Percentiles rank a stretch among this genome's conserved stretches.
phyloP scores from a whole-genome alignment of 2,888 invertebrate genomes.

The Congeria kusceri region DNA sequence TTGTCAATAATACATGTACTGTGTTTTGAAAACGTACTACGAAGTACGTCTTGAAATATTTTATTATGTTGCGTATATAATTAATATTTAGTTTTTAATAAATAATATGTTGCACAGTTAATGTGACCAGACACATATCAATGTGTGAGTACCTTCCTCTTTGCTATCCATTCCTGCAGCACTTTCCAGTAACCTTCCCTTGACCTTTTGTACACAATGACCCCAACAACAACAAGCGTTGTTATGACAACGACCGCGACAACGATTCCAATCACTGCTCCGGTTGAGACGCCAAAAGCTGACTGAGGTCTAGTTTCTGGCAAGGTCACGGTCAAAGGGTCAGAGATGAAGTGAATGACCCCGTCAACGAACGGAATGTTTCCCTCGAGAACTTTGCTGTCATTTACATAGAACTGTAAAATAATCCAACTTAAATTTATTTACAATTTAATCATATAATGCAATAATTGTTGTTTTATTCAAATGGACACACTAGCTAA shows the following conservation, averaged over 20 bases:
- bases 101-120: too few relatives aligned
- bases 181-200: conserved; percentile 62
- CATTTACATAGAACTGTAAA: conserved; percentile 69
- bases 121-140: too few relatives aligned
- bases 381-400: conserved; percentile 57
- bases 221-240: conserved; percentile 40
- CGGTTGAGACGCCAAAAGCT: conserved; percentile 48
- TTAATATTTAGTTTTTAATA: too few relatives aligned
- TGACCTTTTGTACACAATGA: conserved; percentile 58
- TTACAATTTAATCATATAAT: background rate
- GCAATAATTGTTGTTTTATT: too few relatives aligned
- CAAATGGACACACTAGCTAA: too few relatives aligned
- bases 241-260: conserved; percentile 46
- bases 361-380: conserved; percentile 77
- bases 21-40: too few relatives aligned
- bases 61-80: too few relatives aligned
- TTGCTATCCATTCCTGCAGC: conserved; percentile 49
- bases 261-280: conserved; percentile 40
- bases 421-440: conserved; percentile 3
- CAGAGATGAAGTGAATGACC: conserved; percentile 68
- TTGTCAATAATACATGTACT: too few relatives aligned
- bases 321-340: conserved; percentile 33
- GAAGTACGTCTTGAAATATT: too few relatives aligned
- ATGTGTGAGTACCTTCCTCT: conserved; percentile 30
- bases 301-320: conserved; percentile 40